Base-by-base conservation (phyloP, 2,888 invertebrate species). In the Macropis europaea region DNA sequence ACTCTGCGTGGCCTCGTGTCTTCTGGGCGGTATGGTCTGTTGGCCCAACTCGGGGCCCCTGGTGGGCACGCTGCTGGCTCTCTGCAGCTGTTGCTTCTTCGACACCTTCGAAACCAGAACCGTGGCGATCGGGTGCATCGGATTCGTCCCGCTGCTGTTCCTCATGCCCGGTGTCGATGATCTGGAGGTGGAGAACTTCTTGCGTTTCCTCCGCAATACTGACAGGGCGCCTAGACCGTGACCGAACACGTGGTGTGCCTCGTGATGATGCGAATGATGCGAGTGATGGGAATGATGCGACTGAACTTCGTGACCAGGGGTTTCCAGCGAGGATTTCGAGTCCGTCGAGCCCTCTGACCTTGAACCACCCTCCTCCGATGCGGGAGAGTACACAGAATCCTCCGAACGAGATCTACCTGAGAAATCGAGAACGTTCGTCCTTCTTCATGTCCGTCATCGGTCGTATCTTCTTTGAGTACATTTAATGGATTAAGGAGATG, bases 161-260 rank as follows among this genome's bases (percentile, higher is more conserved):
- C 90, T 91, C 84, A 90, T 91, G 63, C 87, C 91, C 77, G 90
- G 91, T 1, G 91, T 94, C 54, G 93, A 92, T 73, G 94, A 94
- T 82, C 95, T 92, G 68, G 95, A 95, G 76, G 95, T 94, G 0
- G 95, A 95, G 90, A 96, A 96, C 89, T 95, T 95, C 90, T 96
- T 96, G 76, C 96, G 93, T 90, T 96, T 96, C 86, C 94, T 93
- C 87, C 94, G 94, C 61, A 96, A 91, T 22, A 95, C 93, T 1
- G 95, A 95, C 74, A 96, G 91, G 57, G 95, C 95, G 1, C 85
- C 85, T 11, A 88, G 43, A 2, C 82, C 82, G 36, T 87, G 86
- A 11, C 83, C 75, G 52, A 89, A 87, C 71, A 86, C 82, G 76
- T 85, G 86, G 70, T 86, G 90, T 56, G 79, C 87, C 81, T 82